A percentile compares a stretch with the other conserved stretches of the same genome.
Conservation (phyloP, 2,113 vertebrate species). For the Ploceus nigricollis region DNA sequence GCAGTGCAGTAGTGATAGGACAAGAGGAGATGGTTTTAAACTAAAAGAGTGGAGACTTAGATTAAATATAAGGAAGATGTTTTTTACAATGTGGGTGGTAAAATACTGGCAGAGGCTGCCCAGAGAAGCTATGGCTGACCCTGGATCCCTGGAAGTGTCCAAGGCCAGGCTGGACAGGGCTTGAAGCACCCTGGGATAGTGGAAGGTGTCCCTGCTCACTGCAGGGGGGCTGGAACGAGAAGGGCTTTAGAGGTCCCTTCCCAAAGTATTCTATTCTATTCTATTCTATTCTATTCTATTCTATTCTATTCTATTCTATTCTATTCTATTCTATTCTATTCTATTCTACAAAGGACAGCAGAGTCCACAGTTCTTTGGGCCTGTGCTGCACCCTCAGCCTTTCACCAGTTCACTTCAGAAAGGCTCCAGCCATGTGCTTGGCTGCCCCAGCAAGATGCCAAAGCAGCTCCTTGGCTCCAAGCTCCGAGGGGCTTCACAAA, state of each 20-base stretch:
- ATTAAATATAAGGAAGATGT: background rate
- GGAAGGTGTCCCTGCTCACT: background rate
- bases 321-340: background rate
- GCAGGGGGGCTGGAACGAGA: accelerated
- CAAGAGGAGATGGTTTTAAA: background rate
- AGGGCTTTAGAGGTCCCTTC: background rate
- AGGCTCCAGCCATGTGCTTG: background rate
- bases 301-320: background rate
- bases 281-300: background rate
- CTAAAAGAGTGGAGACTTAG: background rate
- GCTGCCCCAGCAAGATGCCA: background rate
- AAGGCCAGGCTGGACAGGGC: background rate
- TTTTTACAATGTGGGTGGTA: background rate
- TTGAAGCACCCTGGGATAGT: background rate
- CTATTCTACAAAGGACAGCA: background rate
- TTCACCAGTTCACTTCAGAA: background rate
- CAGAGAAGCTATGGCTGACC: background rate
- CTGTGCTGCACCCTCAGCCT: background rate
- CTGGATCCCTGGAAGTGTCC: background rate
- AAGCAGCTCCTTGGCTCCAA: background rate
- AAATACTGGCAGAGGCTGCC: background rate
- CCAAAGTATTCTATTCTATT: background rate
- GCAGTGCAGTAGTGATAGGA: background rate
- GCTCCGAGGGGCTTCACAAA: background rate
- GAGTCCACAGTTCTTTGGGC: accelerated